phyloP scores from a whole-genome alignment of 2,888 invertebrate species.

The Phortica okadai region DNA sequence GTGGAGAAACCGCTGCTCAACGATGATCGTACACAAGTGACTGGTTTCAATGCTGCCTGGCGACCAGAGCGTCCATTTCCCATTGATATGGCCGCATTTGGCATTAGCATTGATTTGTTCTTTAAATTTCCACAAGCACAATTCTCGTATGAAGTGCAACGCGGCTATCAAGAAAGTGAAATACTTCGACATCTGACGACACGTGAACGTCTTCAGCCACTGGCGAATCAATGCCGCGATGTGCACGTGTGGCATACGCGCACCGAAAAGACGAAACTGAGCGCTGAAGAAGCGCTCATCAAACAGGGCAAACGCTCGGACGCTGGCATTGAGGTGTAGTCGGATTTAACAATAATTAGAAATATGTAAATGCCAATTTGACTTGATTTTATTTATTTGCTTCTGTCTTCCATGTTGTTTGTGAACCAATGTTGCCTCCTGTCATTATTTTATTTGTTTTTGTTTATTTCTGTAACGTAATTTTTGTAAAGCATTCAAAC shows the following conservation, averaged over 20 bases:
- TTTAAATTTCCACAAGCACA: constrained; percentile 83
- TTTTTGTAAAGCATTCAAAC: no score
- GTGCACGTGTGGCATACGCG: constrained; percentile 99
- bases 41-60: constrained; percentile 86
- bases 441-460: no score
- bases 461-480: no score
- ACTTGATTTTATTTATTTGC: background rate
- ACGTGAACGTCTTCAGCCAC: constrained; percentile 88
- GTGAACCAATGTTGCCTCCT: no score
- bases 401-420: background rate
- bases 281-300: constrained; percentile 80
- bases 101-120: constrained; percentile 87
- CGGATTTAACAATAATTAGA: background rate
- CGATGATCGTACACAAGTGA: constrained; percentile 78
- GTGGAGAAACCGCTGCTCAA: constrained; percentile 92
- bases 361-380: background rate
- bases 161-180: constrained; percentile 93
- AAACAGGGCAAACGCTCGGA: constrained; percentile 79
- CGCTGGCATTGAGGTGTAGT: constrained; percentile 79
- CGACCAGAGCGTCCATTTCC: constrained; percentile 94
- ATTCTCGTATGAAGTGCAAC: constrained; percentile 90
- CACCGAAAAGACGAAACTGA: constrained; percentile 90
- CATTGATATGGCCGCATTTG: constrained; percentile 98
- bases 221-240: constrained; percentile 93
- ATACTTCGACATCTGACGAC: constrained; percentile 86